These are phyloP conservation scores for Tetheella fluctuosa DNA, from an alignment of 2,888 invertebrate species.

Conservation along the genomic window DNA sequence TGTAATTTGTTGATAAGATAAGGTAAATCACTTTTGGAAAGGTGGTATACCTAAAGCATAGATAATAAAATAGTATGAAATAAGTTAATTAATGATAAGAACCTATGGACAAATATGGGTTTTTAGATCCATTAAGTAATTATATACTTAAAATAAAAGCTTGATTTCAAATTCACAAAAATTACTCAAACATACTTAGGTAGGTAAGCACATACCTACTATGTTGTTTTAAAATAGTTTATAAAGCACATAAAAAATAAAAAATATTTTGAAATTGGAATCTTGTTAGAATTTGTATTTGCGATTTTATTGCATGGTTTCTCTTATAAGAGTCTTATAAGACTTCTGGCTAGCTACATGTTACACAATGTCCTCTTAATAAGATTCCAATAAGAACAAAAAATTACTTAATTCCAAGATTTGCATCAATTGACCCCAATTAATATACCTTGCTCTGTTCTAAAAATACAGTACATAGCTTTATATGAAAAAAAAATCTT, in stretches of 20 bases:
- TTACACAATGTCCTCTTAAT: neutral
- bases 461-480: neutral
- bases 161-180: neutral
- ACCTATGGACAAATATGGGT: too few species aligned
- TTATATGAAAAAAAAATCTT: too few species aligned
- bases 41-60: neutral
- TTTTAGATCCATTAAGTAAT: too few species aligned
- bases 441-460: neutral
- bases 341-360: constrained; percentile 15
- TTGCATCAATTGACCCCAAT: neutral
- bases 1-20: neutral
- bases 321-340: constrained; percentile 45
- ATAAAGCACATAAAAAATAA: too few species aligned
- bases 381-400: neutral
- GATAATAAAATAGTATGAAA: neutral
- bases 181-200: too few species aligned
- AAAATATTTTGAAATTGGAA: too few species aligned
- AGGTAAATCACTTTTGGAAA: neutral
- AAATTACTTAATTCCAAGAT: neutral
- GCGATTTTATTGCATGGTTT: neutral
- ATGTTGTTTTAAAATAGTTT: too few species aligned
- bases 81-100: neutral
- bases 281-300: too few species aligned
- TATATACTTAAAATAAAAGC: too few species aligned
- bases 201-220: too few species aligned